A percentile compares a stretch with the other conserved stretches of the same genome.
phyloP scores from a whole-genome alignment of 2,113 vertebrate genomes.

The Acanthisitta chloris region DNA sequence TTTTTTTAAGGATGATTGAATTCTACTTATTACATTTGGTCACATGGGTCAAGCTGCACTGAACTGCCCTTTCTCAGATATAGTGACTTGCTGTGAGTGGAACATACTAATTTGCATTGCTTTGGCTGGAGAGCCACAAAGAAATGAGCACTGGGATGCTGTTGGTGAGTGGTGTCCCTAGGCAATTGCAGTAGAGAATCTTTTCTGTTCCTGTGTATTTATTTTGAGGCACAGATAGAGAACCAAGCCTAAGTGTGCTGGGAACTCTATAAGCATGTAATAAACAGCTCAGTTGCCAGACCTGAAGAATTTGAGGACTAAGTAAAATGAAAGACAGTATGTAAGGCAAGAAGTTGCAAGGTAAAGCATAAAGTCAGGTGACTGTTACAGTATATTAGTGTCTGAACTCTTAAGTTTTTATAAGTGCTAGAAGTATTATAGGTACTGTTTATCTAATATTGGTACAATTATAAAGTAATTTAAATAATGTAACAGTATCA shows the following conservation, averaged over 20 bases:
- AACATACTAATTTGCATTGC: background rate
- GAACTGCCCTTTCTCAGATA: background rate
- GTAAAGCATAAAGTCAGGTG: background rate
- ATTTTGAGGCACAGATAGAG: background rate
- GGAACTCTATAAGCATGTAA: background rate
- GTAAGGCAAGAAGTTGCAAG: background rate
- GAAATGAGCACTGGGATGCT: background rate
- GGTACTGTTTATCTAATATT: background rate
- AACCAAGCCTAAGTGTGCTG: background rate
- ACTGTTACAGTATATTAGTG: background rate
- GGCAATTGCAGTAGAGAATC: background rate
- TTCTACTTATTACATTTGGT: background rate
- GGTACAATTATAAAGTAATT: background rate
- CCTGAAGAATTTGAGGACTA: background rate
- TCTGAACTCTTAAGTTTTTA: background rate
- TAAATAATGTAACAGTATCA: background rate
- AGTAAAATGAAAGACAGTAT: background rate
- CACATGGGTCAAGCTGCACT: background rate
- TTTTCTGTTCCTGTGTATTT: background rate
- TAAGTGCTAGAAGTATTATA: background rate
- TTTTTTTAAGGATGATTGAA: background rate
- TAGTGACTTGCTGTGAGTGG: background rate
- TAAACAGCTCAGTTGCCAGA: background rate
- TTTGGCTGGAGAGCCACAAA: background rate
- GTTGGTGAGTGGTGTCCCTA: background rate